phyloP scores from a whole-genome alignment of 2,113 vertebrate species.

The Hiodon alosoides region DNA sequence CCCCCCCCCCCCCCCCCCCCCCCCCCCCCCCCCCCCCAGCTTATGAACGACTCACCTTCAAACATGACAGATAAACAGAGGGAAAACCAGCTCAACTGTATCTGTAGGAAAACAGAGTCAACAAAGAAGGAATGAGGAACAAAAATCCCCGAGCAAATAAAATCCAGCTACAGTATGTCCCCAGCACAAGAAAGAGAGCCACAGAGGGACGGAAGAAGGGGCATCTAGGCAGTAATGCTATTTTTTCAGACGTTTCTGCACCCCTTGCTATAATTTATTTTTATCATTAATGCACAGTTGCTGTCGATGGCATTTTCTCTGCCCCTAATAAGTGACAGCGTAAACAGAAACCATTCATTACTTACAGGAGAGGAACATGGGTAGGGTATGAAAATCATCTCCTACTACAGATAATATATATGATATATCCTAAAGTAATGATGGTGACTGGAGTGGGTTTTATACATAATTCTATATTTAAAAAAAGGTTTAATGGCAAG shows the following conservation, averaged over 20 bases:
- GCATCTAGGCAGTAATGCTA: neutral
- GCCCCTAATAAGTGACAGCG: neutral
- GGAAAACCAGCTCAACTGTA: constrained; percentile 2
- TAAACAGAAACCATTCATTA: neutral
- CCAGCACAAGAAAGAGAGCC: neutral
- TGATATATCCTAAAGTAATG: too few species aligned
- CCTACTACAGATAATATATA: neutral
- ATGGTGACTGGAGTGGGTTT: too few species aligned
- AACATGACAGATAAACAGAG: constrained; percentile 29
- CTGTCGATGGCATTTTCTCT: neutral
- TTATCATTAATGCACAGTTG: neutral
- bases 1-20: too few species aligned
- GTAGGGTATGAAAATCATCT: neutral
- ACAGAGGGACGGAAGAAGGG: constrained; percentile 3
- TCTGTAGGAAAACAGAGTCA: constrained; percentile 29
- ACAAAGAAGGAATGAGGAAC: constrained; percentile 5
- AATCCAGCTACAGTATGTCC: neutral
- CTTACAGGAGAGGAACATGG: neutral
- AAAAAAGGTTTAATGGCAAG: too few species aligned
- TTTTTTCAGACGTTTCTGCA: neutral
- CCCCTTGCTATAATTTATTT: neutral
- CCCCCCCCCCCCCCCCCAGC: too few species aligned
- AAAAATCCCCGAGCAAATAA: neutral
- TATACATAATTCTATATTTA: too few species aligned
- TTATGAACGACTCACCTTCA: constrained; percentile 29